Conservation (phyloP, 2,797 vertebrate genomes). For the Mormyrus proboscirostris region DNA sequence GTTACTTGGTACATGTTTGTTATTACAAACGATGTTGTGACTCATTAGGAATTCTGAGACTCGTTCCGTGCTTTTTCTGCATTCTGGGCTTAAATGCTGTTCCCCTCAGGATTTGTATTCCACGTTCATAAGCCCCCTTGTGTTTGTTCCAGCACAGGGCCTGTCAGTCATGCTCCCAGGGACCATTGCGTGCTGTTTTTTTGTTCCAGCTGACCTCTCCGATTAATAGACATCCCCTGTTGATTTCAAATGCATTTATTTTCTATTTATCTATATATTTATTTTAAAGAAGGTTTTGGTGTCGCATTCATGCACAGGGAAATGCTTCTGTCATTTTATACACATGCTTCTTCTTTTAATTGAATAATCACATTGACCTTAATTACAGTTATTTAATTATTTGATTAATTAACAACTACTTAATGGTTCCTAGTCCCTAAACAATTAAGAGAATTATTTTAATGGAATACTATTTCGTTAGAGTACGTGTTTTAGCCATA, state of each 20-base stretch:
- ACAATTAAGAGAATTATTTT: not conserved
- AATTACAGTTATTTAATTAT: constrained; percentile 11
- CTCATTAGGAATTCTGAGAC: not conserved
- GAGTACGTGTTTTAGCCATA: not conserved
- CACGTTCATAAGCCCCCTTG: not conserved
- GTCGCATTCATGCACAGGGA: not conserved
- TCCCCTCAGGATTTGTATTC: not conserved
- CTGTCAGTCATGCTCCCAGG: not conserved
- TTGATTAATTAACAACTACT: constrained; percentile 11
- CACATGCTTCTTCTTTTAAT: not conserved
- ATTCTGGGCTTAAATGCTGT: not conserved
- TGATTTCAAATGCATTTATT: not conserved
- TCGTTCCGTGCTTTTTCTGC: not conserved
- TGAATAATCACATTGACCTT: not conserved
- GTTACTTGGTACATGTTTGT: not conserved
- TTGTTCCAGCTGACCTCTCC: not conserved
- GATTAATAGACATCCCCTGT: not conserved
- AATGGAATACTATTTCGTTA: not conserved
- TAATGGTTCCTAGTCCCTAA: not conserved
- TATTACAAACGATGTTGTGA: not conserved
- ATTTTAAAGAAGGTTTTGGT: not conserved
- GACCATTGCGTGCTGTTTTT: not conserved
- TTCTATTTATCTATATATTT: not conserved
- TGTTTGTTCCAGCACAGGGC: not conserved
- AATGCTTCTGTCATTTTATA: not conserved